Percentiles rank a stretch among this genome's conserved stretches.
phyloP scores from a whole-genome alignment of 2,797 vertebrate species.

The Melanotaenia boesemani region DNA sequence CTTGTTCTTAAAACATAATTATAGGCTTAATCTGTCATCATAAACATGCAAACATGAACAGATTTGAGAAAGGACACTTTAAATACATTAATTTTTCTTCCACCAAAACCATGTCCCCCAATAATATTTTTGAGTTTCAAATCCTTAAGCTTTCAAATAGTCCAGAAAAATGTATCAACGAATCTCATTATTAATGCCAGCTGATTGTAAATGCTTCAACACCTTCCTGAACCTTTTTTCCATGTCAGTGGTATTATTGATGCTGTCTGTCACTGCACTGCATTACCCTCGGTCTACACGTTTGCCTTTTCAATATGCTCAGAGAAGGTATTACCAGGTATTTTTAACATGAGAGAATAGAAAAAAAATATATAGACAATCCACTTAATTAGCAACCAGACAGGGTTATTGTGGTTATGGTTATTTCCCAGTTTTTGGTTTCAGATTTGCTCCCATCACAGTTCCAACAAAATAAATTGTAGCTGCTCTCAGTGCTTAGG shows the following conservation, averaged over 20 bases:
- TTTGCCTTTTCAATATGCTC: constrained; percentile 6
- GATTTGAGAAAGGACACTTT: too few species aligned
- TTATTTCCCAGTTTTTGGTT: neutral
- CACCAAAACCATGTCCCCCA: too few species aligned
- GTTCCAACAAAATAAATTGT: neutral
- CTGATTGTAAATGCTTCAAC: constrained; percentile 9
- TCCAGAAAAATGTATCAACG: neutral
- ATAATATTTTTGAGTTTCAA: too few species aligned
- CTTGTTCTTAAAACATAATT: too few species aligned
- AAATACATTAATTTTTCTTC: too few species aligned
- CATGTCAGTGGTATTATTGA: constrained; percentile 27
- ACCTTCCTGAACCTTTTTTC: neutral
- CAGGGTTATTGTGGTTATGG: too few species aligned
- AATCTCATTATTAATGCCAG: constrained; percentile 37
- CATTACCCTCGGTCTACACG: constrained; percentile 14
- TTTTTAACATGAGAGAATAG: constrained; percentile 1
- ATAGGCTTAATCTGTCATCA: too few species aligned
- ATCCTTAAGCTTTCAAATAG: neutral
- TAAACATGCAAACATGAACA: too few species aligned
- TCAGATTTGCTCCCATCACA: neutral
- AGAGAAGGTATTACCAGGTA: constrained; percentile 13
- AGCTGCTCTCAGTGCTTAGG: neutral
- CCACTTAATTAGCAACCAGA: too few species aligned
- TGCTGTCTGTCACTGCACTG: constrained; percentile 24
- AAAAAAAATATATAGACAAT: neutral